A percentile compares a stretch with the other conserved stretches of the same genome.
Conservation (phyloP, 2,113 vertebrate species). For the Aepyceros melampus region DNA sequence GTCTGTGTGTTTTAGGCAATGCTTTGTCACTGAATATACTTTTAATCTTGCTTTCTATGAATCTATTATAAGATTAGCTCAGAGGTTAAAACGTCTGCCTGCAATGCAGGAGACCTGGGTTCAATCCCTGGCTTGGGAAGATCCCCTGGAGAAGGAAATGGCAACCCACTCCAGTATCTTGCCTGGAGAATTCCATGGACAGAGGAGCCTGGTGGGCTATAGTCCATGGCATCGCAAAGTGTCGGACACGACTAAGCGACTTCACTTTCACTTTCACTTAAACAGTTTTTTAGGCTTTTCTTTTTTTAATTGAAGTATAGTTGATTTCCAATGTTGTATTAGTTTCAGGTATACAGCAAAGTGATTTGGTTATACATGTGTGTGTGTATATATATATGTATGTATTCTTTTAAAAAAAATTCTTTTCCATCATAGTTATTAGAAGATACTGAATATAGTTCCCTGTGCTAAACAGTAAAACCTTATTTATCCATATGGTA, state of each 20-base stretch:
- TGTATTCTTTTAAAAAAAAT: neutral
- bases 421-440: neutral
- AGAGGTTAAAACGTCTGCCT: too few species aligned
- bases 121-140: too few species aligned
- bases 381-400: too few species aligned
- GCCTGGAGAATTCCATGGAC: too few species aligned
- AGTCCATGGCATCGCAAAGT: too few species aligned
- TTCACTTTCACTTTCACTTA: too few species aligned
- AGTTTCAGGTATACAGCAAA: neutral
- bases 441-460: neutral
- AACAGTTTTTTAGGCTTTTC: neutral
- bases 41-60: neutral
- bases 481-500: neutral
- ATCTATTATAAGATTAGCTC: neutral
- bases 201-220: too few species aligned
- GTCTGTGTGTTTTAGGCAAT: neutral
- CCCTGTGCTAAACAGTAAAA: neutral
- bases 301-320: neutral
- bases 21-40: neutral
- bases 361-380: neutral
- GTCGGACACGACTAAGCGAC: too few species aligned
- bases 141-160: too few species aligned
- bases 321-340: neutral
- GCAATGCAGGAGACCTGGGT: too few species aligned
- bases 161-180: too few species aligned